Evolutionary conservation across 2,888 invertebrate species (phyloP).

Genomic region (Nebria salina): DNA sequence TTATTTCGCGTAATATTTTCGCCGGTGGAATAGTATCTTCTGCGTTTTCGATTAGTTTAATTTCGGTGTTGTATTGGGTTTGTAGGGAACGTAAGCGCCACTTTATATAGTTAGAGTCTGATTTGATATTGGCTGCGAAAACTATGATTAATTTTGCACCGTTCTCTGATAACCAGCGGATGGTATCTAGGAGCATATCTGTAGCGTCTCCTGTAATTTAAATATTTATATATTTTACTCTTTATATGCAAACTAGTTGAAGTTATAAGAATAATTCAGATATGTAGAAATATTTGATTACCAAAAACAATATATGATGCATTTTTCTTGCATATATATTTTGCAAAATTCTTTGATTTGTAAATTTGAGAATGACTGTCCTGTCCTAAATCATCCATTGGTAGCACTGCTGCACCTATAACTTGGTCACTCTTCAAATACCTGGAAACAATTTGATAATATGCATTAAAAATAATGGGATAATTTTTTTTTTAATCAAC

Average conservation of each 20-base stretch:
- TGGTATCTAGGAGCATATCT: constrained; percentile 64
- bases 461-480: constrained; percentile 47
- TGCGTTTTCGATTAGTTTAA: constrained; percentile 55
- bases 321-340: constrained; percentile 47
- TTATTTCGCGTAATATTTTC: constrained; percentile 32
- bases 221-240: constrained; percentile 2
- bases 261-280: too few species aligned
- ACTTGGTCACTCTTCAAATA: neutral
- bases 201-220: constrained; percentile 55
- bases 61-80: constrained; percentile 56
- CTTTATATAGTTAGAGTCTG: constrained; percentile 73
- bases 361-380: neutral
- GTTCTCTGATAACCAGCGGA: constrained; percentile 85
- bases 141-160: constrained; percentile 84
- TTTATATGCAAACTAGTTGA: neutral
- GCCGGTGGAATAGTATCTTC: neutral
- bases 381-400: neutral
- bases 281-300: constrained; percentile 40
- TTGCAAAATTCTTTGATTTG: constrained; percentile 4
- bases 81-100: constrained; percentile 57
- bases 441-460: neutral
- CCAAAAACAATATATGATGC: constrained; percentile 58
- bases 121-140: constrained; percentile 77
- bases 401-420: neutral
- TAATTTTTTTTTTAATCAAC: too few species aligned